phyloP scores from a whole-genome alignment of 2,888 invertebrate species.

The Ochropleura leucogaster region DNA sequence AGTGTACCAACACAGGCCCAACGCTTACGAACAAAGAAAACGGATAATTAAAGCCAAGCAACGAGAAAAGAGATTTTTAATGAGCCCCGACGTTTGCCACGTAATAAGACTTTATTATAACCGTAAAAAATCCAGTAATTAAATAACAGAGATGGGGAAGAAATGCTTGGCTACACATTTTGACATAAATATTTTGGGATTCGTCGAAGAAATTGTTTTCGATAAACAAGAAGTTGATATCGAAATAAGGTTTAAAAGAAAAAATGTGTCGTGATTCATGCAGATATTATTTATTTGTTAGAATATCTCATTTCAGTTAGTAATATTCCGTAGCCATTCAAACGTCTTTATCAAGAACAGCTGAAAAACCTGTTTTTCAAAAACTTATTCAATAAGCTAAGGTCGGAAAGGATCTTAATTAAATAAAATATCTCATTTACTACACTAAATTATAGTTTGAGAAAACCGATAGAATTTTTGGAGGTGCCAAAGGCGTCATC shows the following conservation, averaged over 20 bases:
- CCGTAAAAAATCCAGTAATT: constrained; percentile 81
- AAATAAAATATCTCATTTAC: constrained; percentile 49
- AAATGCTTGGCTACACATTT: constrained; percentile 56
- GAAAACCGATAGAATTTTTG: constrained; percentile 78
- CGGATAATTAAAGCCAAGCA: constrained; percentile 89
- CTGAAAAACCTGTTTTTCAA: not conserved
- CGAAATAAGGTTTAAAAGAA: constrained; percentile 28
- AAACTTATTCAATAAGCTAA: constrained; percentile 13
- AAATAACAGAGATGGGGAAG: constrained; percentile 73
- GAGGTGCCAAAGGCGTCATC: constrained; percentile 79
- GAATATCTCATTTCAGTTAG: not conserved
- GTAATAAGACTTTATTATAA: constrained; percentile 87
- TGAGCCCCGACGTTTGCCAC: constrained; percentile 85
- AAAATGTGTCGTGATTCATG: not conserved
- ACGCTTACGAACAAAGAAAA: constrained; percentile 85
- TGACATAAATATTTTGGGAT: constrained; percentile 50
- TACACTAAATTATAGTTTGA: constrained; percentile 48
- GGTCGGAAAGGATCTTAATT: constrained; percentile 26
- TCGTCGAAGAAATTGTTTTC: constrained; percentile 26
- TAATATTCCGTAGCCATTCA: not conserved
- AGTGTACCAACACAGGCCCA: constrained; percentile 78
- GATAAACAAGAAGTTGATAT: constrained; percentile 19
- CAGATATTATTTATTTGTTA: not conserved
- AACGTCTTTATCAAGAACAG: not conserved
- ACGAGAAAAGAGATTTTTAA: constrained; percentile 88